A percentile compares a stretch with the other conserved stretches of the same genome.
Evolutionary conservation across 2,113 vertebrate species (phyloP).

Genomic region (Anolis carolinensis): DNA sequence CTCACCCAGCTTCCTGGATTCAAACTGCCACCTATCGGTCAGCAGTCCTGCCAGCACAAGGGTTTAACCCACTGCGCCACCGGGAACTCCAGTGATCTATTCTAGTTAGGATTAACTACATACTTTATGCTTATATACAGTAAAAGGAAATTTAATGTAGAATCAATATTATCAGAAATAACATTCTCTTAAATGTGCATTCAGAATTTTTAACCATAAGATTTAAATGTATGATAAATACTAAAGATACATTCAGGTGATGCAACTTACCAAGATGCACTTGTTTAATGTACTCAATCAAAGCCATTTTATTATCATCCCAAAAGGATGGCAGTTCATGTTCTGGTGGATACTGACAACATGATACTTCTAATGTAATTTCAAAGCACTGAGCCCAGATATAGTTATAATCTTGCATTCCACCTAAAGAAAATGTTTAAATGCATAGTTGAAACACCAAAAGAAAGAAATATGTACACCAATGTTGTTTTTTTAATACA

Average conservation of each 20-base stretch:
- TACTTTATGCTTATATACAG: background rate
- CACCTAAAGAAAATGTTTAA: constrained; percentile 77
- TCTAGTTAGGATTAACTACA: too few species aligned
- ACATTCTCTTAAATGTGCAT: background rate
- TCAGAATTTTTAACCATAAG: background rate
- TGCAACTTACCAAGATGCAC: constrained; percentile 87
- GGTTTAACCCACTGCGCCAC: too few species aligned
- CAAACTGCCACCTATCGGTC: too few species aligned
- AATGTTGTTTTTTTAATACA: too few species aligned
- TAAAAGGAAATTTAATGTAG: background rate
- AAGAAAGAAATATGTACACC: constrained; percentile 4
- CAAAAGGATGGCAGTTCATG: constrained; percentile 81
- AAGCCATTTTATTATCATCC: constrained; percentile 83
- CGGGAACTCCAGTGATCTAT: too few species aligned
- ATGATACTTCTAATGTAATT: constrained; percentile 92
- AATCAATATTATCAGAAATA: background rate
- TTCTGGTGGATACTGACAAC: constrained; percentile 90
- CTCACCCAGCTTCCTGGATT: too few species aligned
- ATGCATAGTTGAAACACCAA: constrained; percentile 22
- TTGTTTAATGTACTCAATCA: constrained; percentile 89
- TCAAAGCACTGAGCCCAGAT: constrained; percentile 93
- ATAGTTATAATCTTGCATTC: constrained; percentile 99
- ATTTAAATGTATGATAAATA: constrained; percentile 1
- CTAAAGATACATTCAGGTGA: background rate
- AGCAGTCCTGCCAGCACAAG: too few species aligned